Base-by-base conservation (phyloP, 1,140 invertebrate genomes). In the Bombyx mori region DNA sequence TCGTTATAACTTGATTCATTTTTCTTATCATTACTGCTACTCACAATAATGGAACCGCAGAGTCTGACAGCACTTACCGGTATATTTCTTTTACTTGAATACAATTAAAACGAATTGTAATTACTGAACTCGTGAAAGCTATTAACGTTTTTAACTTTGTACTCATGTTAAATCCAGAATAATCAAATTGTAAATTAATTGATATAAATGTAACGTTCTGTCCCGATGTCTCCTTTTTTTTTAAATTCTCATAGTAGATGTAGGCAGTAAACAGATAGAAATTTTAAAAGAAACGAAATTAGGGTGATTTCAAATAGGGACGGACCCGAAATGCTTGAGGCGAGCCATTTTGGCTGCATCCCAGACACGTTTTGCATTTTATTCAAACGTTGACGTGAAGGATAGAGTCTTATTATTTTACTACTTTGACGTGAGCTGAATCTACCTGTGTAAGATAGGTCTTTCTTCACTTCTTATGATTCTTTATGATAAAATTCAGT, bases 391-490 rank as follows among this genome's bases (percentile, higher is more conserved):
- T 80, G 81, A 84, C 77, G 76, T 79, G 73, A 70, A 83, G 79
- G 74, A 82, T 82, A 80, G 80, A 84, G 72, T 86, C 82, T 78
- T 86, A 86, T 84, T 84, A 83, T 86, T 86, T 86, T 86, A 86
- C 78, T 83, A 82, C 77, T 79, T 66, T 66, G 56, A 81, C 83
- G 83, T 84, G 83, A 80, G 73, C 66, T 50, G 83, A 77, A 71
- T 86, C 58, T 64, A 74, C 68, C 70, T 69, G 60, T 60, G 58
- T 50, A 43, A 60, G 43, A 52, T 46, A 35, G 26, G 26, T 35
- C 26, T 35, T 35, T 35, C 26, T 35, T 35, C 26, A 35, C 26
- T 35, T 35, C 26, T 35, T 35, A 35, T 35, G 26, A 3, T 35
- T 35, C 26, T 0, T 35, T 35, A 35, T 35, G 26, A 35, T 35